Evolutionary conservation across 2,797 vertebrate species (phyloP), one percentile per base, ranked within the genome.

Genomic region (Aldrovandia affinis): DNA sequence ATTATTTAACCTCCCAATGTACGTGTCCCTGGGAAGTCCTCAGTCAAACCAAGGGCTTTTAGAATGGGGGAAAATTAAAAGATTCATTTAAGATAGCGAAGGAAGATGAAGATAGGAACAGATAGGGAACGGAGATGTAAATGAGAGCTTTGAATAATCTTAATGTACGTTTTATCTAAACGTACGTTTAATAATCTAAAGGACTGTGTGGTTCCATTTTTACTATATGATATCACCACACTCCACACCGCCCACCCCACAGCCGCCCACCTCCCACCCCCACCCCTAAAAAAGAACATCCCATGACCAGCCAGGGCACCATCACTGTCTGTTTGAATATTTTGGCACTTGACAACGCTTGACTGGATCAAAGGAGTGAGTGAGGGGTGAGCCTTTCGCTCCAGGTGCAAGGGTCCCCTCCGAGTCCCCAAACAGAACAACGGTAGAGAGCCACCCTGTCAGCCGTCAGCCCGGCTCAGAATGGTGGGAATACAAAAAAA

Each of bases 291-390:
- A 65, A 65, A 33, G 83, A 5, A 30, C 77, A 54, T 54, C 28
- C 39, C 2, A 14, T 4, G 52, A 15, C 18, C n/a, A 28, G 25
- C 57, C 33, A 30, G 33, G 18, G 7, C 8, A 36, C 78, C 47
- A 44, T 39, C 61, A 52, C 83, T 68, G 83, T 70, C 83, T 70
- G 47, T 68, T 70, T 30, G 22, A 42, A 80, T 84, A 44, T 52
- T 44, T 84, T 25, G 79, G 18, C 15, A 20, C 30, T 33, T 61
- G 63, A 81, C n/a, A 42, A 36, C 14, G 63, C 42, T 15, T 73
- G 79, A 50, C 25, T 25, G 22, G 65, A 81, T 85, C 65, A 33
- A 78, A 77, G 28, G 55, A 75, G 84, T 59, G 15, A 5, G 42
- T 4, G 65, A 77, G 28, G 55, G 59, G 84, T 59, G 15, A 5